Evolutionary conservation across 1,140 invertebrate species (phyloP).

Genomic region (Probaryconus sp.): DNA sequence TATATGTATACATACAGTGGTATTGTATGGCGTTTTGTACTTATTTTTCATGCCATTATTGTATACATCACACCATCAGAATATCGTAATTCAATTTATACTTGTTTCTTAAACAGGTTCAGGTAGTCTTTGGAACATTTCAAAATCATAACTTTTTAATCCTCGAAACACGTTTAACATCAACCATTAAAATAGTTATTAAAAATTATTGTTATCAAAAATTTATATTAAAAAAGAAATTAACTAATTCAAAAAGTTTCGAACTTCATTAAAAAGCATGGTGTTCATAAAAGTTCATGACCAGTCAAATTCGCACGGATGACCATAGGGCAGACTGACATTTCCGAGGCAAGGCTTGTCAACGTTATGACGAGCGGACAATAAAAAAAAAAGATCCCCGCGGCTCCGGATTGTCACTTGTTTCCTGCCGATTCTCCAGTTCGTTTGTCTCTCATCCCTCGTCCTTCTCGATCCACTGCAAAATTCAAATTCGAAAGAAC

Average conservation of each 20-base stretch:
- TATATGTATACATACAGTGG: constrained; percentile 45
- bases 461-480: constrained; percentile 59
- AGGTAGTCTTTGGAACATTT: no score
- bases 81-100: constrained; percentile 11
- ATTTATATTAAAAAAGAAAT: background rate
- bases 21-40: constrained; percentile 66
- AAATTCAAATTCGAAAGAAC: constrained; percentile 72
- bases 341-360: constrained; percentile 54
- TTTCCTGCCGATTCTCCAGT: constrained; percentile 68
- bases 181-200: no score
- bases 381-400: constrained; percentile 66
- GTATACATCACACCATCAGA: constrained; percentile 37
- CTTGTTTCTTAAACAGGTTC: constrained; percentile 2
- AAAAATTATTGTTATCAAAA: no score
- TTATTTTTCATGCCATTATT: constrained; percentile 49
- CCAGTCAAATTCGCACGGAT: constrained; percentile 62
- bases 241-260: no score
- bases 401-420: constrained; percentile 76
- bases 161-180: no score
- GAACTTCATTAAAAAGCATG: no score
- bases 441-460: constrained; percentile 14
- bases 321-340: constrained; percentile 57
- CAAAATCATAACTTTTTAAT: no score
- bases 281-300: no score
- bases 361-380: constrained; percentile 69